Conservation (phyloP, 1,140 invertebrate genomes). For the Tetraneura akinire region DNA sequence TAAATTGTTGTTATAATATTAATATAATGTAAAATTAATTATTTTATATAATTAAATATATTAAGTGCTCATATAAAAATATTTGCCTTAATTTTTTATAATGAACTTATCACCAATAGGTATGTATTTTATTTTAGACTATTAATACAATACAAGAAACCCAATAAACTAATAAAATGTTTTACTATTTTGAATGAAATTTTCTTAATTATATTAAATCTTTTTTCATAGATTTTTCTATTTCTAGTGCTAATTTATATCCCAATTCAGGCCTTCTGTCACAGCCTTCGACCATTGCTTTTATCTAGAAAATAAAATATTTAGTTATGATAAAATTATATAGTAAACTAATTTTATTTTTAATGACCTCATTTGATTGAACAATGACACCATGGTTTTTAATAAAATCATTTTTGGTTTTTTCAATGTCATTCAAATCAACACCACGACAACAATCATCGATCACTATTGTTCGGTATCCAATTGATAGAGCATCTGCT, state of each 20-base stretch:
- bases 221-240: constrained; percentile 63
- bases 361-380: constrained; percentile 66
- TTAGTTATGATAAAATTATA: not conserved
- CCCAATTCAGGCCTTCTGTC: constrained; percentile 84
- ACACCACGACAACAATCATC: constrained; percentile 91
- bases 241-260: constrained; percentile 81
- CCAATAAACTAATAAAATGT: not conserved
- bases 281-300: constrained; percentile 80
- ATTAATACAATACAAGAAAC: not conserved
- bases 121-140: not conserved
- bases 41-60: constrained; percentile 29
- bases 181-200: not conserved
- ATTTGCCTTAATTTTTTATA: not conserved
- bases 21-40: constrained; percentile 1
- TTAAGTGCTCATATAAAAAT: not conserved
- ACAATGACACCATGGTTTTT: constrained; percentile 78
- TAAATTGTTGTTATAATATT: not conserved
- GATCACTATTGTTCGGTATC: constrained; percentile 85
- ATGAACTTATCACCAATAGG: not conserved
- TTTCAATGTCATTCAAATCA: constrained; percentile 78
- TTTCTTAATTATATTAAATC: not conserved
- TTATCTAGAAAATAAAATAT: constrained; percentile 63
- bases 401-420: constrained; percentile 74
- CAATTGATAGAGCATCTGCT: constrained; percentile 80
- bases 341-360: not conserved